A percentile compares a stretch with the other conserved stretches of the same genome.
phyloP scores from a whole-genome alignment of 37 sponge, comb jelly and placozoan genomes.

The Agelas oroides region DNA sequence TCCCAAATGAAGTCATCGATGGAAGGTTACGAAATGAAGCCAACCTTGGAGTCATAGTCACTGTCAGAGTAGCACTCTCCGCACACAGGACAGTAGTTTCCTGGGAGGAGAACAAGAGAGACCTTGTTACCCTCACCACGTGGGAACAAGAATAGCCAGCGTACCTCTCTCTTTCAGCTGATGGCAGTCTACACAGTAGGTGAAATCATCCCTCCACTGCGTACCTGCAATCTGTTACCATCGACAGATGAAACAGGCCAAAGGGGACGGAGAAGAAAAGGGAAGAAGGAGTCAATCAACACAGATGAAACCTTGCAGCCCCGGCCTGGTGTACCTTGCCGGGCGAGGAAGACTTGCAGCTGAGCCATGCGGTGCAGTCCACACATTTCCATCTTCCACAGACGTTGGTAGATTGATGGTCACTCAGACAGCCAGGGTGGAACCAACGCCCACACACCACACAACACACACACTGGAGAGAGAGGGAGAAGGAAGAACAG shows the following conservation, averaged over 20 bases:
- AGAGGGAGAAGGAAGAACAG: slow-evolving; percentile 10
- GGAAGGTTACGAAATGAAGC: too few species aligned
- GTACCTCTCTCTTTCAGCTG: slow-evolving; percentile 51
- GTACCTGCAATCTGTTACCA: background rate
- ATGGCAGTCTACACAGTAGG: slow-evolving; percentile 39
- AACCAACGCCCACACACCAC: slow-evolving; percentile 37
- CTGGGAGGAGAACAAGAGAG: slow-evolving; percentile 56
- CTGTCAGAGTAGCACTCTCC: slow-evolving; percentile 79
- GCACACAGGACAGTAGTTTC: slow-evolving; percentile 93
- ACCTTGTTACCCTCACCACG: too few species aligned
- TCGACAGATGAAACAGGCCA: too few species aligned
- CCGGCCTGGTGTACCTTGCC: slow-evolving; percentile 11
- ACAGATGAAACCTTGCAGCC: too few species aligned
- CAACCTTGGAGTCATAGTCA: slow-evolving; percentile 87
- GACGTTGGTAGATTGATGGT: slow-evolving; percentile 14
- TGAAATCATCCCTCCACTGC: slow-evolving; percentile 57
- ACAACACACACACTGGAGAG: slow-evolving; percentile 50
- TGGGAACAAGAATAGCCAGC: background rate
- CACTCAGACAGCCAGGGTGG: slow-evolving; percentile 57
- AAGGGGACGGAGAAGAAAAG: background rate
- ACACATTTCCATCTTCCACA: slow-evolving; percentile 55
- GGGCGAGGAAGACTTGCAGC: slow-evolving; percentile 37
- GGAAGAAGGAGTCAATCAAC: too few species aligned
- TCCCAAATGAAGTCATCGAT: too few species aligned
- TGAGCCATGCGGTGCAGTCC: slow-evolving; percentile 51